phyloP scores from a whole-genome alignment of 2,888 invertebrate genomes.

The Watsonalla binaria region DNA sequence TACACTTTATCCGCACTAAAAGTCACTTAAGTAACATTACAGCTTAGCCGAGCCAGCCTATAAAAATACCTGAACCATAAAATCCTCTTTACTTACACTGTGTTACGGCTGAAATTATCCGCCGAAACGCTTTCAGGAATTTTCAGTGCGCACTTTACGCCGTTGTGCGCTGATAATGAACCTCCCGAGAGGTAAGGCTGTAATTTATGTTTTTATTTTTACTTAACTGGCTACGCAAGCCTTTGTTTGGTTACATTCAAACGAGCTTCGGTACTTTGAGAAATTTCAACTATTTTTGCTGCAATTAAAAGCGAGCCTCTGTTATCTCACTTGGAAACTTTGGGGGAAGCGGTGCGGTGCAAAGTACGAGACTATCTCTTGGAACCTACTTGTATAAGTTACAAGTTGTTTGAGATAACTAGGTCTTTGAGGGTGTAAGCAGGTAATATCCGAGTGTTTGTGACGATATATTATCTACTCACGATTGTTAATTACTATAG shows the following conservation, averaged over 20 bases:
- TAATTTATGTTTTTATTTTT: constrained; percentile 4
- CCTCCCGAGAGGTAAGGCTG: neutral
- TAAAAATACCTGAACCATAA: constrained; percentile 1
- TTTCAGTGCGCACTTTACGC: constrained; percentile 11
- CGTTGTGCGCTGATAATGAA: constrained; percentile 1
- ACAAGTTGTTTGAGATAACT: too few species aligned
- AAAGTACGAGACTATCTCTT: neutral
- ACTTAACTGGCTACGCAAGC: neutral
- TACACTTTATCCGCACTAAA: too few species aligned
- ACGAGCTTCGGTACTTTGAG: neutral
- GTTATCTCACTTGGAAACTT: neutral
- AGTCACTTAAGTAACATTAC: neutral
- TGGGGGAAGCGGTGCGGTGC: neutral
- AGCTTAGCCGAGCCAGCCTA: neutral
- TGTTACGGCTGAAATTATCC: constrained; percentile 3
- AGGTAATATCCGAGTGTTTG: too few species aligned
- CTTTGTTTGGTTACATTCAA: neutral
- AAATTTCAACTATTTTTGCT: neutral
- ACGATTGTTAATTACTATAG: too few species aligned
- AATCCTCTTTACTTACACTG: constrained; percentile 1
- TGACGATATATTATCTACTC: too few species aligned
- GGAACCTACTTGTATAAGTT: too few species aligned
- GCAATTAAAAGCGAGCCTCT: neutral
- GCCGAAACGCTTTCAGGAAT: constrained; percentile 8
- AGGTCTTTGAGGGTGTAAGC: too few species aligned